Evolutionary conservation across 1,140 invertebrate genomes (phyloP).

Genomic region (Neodiprion fabricii): DNA sequence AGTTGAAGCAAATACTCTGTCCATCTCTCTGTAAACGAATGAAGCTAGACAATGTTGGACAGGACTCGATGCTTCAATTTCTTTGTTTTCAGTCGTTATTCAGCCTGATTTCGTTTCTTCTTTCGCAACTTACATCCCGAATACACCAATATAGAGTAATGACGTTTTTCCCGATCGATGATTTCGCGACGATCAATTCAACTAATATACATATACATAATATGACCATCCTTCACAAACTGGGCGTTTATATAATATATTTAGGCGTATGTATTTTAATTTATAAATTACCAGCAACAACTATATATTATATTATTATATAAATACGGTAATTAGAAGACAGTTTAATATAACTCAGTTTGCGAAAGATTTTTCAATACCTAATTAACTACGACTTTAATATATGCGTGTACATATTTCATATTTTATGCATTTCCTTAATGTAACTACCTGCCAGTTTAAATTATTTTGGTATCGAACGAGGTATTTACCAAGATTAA

Average conservation of each 20-base stretch:
- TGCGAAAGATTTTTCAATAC: background rate
- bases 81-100: no score
- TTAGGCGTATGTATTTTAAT: background rate
- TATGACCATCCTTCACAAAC: background rate
- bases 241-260: background rate
- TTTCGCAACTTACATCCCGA: no score
- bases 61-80: no score
- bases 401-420: slow-evolving; percentile 15
- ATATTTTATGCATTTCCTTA: slow-evolving; percentile 17
- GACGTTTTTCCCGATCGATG: background rate
- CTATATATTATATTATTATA: slow-evolving; percentile 2
- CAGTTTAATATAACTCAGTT: slow-evolving; percentile 7
- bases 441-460: background rate
- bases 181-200: slow-evolving; percentile 4
- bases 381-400: slow-evolving; percentile 2
- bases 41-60: no score
- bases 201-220: background rate
- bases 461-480: background rate
- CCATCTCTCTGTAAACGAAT: no score
- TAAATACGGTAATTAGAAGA: background rate
- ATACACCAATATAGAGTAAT: no score
- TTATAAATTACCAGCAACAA: background rate
- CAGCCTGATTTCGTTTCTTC: no score
- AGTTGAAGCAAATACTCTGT: no score
- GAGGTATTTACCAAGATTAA: background rate